Evolutionary conservation across 92 coral and sea anemone genomes (phyloP).

Genomic region (Epizoanthus illoricatus): DNA sequence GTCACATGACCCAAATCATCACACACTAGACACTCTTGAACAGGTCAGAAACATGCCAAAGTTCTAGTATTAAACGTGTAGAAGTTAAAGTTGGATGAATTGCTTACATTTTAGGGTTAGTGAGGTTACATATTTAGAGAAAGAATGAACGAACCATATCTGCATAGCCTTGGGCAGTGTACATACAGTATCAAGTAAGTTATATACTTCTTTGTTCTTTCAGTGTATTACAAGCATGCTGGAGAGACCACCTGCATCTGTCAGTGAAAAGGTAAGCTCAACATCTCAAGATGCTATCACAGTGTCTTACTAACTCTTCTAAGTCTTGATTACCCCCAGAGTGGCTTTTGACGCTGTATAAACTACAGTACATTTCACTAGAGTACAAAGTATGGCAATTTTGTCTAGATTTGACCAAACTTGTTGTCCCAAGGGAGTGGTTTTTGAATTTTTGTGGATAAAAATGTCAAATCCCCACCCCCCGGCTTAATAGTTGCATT

Average conservation of each 20-base stretch:
- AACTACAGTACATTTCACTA: background rate
- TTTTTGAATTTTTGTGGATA: too few species aligned
- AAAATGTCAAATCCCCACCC: too few species aligned
- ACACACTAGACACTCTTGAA: constrained; percentile 83
- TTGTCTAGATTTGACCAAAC: too few species aligned
- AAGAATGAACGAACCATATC: too few species aligned
- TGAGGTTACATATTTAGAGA: too few species aligned
- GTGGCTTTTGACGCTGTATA: background rate
- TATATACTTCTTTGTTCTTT: background rate
- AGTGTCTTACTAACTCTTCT: too few species aligned
- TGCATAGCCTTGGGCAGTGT: too few species aligned
- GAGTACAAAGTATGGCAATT: too few species aligned
- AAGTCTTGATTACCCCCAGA: too few species aligned
- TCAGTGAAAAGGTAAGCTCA: constrained; percentile 16
- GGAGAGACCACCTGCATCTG: constrained; percentile 14
- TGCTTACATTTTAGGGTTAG: background rate
- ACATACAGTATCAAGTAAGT: too few species aligned
- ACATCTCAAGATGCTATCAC: background rate
- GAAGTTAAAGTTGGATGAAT: background rate
- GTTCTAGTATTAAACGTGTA: background rate
- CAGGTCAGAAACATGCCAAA: constrained; percentile 67
- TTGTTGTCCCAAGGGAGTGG: too few species aligned
- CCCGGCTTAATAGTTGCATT: too few species aligned
- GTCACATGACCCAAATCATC: constrained; percentile 77
- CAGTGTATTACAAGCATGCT: constrained; percentile 22